phyloP scores from a whole-genome alignment of 2,797 vertebrate species.

The Eulemur coronatus region DNA sequence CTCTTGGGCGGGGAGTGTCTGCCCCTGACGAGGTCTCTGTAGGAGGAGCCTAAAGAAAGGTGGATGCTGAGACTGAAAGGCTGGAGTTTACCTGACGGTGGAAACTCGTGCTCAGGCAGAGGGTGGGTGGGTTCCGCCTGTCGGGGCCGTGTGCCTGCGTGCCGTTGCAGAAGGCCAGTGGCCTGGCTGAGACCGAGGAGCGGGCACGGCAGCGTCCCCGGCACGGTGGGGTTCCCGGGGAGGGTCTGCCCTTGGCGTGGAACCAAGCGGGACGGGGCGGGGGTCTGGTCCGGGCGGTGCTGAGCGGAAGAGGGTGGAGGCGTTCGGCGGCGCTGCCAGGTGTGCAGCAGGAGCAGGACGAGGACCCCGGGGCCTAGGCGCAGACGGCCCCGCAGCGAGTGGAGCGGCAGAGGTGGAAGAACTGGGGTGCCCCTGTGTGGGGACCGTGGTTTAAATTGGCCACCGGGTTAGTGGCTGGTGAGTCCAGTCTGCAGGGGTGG shows the following conservation, averaged over 20 bases:
- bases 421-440: not conserved
- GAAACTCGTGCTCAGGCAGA: not conserved
- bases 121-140: not conserved
- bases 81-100: not conserved
- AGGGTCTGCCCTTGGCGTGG: not conserved
- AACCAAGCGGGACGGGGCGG: not conserved
- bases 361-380: not conserved
- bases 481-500: not conserved
- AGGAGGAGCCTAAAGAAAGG: not conserved
- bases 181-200: not conserved
- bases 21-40: not conserved
- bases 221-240: not conserved
- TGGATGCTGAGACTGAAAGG: no score
- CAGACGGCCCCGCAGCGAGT: not conserved
- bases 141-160: not conserved
- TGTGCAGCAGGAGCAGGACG: not conserved
- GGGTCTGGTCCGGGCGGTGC: not conserved
- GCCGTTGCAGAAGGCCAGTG: not conserved
- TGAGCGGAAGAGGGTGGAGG: not conserved
- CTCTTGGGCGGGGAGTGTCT: not conserved
- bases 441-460: not conserved
- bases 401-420: not conserved
- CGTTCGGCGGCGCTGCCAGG: not conserved
- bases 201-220: not conserved
- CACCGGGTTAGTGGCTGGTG: not conserved